phyloP scores from a whole-genome alignment of 2,888 invertebrate species.

The Auanema sp. region DNA sequence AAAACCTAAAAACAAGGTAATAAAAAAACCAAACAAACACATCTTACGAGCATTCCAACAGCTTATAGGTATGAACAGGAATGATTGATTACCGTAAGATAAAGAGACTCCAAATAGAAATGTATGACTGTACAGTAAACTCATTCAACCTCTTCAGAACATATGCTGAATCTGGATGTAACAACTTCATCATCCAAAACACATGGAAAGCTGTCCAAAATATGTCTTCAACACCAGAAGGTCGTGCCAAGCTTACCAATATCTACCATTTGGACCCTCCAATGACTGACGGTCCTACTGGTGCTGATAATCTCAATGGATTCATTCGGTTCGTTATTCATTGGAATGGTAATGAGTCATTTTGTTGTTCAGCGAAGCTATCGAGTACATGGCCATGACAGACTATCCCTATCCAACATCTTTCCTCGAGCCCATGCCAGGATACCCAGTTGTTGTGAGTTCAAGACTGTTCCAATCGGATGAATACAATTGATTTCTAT shows the following conservation, averaged over 20 bases:
- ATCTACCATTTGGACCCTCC: slow-evolving; percentile 76
- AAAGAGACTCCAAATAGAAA: no score
- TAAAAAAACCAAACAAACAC: no score
- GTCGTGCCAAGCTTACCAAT: slow-evolving; percentile 74
- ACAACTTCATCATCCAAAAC: slow-evolving; percentile 75
- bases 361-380: slow-evolving; percentile 24
- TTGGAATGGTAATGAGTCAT: not conserved
- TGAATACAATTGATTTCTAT: not conserved
- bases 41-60: no score
- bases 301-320: slow-evolving; percentile 6
- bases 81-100: no score
- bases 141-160: slow-evolving; percentile 18
- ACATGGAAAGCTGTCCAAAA: slow-evolving; percentile 77
- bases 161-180: slow-evolving; percentile 42
- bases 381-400: slow-evolving; percentile 81
- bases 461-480: not conserved
- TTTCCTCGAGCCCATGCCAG: slow-evolving; percentile 79
- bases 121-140: no score
- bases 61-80: no score
- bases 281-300: slow-evolving; percentile 55
- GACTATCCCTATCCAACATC: slow-evolving; percentile 88
- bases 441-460: slow-evolving; percentile 76
- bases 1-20: no score
- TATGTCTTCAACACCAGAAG: slow-evolving; percentile 71
- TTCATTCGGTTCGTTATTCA: slow-evolving; percentile 9